phyloP scores from a whole-genome alignment of 2,888 invertebrate genomes.

The Xanthia icteritia region DNA sequence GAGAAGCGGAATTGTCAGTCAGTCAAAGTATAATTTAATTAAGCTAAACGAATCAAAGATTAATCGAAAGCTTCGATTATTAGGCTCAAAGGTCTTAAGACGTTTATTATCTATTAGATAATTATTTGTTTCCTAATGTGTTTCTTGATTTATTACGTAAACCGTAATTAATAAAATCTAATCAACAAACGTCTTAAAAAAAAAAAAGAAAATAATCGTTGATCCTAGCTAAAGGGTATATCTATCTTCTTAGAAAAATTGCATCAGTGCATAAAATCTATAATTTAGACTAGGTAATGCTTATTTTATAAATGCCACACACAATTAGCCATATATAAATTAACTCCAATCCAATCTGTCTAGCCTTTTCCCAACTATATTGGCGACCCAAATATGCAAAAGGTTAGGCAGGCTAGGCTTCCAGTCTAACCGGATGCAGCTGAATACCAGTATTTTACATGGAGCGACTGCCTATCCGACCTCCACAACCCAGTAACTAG shows the following conservation, averaged over 20 bases:
- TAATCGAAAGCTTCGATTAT: conserved; percentile 8
- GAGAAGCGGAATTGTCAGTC: conserved; percentile 24
- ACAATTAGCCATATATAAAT: conserved; percentile 1
- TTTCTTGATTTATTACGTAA: not conserved
- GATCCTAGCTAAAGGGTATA: not conserved
- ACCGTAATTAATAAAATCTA: too few species aligned
- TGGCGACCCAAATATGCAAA: too few species aligned
- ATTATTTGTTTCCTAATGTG: not conserved
- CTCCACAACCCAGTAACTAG: too few species aligned
- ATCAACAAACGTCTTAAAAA: too few species aligned
- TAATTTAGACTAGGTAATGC: not conserved
- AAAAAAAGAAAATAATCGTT: not conserved
- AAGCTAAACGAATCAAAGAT: not conserved
- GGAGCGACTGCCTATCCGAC: too few species aligned
- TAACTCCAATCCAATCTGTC: too few species aligned
- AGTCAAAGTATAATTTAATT: conserved; percentile 12
- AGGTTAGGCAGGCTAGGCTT: too few species aligned
- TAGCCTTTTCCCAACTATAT: too few species aligned
- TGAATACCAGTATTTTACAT: too few species aligned
- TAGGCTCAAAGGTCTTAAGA: not conserved
- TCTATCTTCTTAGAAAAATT: not conserved
- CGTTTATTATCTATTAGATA: not conserved
- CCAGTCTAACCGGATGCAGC: too few species aligned
- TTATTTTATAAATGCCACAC: not conserved
- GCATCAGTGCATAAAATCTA: conserved; percentile 1